phyloP scores from a whole-genome alignment of 1,140 invertebrate species.

The Brachionus asplanchnoidis region DNA sequence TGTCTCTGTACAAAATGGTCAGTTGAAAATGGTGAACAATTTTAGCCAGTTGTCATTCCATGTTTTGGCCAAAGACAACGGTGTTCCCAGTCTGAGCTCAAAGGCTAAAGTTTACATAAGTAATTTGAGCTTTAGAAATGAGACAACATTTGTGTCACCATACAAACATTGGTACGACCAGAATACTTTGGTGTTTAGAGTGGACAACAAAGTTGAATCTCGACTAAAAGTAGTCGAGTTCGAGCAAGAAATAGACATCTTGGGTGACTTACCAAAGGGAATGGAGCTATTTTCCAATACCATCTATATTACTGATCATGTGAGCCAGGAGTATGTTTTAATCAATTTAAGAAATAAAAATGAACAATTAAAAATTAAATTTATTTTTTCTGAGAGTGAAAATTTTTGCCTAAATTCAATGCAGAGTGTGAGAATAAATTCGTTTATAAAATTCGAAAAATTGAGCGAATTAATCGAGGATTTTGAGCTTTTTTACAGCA shows the following conservation, averaged over 20 bases:
- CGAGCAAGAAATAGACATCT: neutral
- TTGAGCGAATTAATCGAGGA: neutral
- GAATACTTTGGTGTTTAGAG: neutral
- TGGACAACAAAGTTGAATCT: neutral
- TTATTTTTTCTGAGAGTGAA: neutral
- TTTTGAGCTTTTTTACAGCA: neutral
- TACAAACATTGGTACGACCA: neutral
- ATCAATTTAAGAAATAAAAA: neutral
- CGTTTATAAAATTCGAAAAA: neutral
- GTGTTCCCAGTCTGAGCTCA: neutral
- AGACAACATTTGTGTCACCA: neutral
- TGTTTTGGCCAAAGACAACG: constrained; percentile 10
- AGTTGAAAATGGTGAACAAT: neutral
- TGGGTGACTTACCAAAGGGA: neutral
- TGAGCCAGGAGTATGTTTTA: neutral
- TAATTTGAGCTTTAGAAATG: neutral
- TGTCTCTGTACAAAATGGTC: neutral
- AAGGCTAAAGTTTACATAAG: neutral
- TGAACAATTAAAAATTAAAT: neutral
- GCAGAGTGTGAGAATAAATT: neutral
- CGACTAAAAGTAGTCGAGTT: neutral
- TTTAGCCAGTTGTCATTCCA: neutral
- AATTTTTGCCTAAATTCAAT: neutral
- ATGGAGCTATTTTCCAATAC: neutral
- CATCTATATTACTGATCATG: neutral